phyloP scores from a whole-genome alignment of 1,140 invertebrate species.

The Halesus radiatus region DNA sequence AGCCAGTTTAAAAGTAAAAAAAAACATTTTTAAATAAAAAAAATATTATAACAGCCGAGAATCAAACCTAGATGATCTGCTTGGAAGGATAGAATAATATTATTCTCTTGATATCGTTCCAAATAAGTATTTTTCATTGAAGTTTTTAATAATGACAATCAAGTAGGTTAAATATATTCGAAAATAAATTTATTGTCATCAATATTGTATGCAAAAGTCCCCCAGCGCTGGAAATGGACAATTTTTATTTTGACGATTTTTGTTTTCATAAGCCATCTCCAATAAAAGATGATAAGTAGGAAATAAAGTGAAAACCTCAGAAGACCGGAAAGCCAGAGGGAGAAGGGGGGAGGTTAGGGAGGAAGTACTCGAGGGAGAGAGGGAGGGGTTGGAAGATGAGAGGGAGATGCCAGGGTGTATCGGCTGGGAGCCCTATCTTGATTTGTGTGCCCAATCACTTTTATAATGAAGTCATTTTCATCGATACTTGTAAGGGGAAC shows the following conservation, averaged over 20 bases:
- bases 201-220: too few species aligned
- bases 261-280: neutral
- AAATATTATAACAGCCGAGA: too few species aligned
- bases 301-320: neutral
- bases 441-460: slow-evolving; percentile 33
- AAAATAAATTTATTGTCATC: too few species aligned
- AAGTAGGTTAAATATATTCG: too few species aligned
- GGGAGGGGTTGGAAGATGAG: neutral
- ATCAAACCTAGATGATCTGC: too few species aligned
- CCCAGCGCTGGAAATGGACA: too few species aligned
- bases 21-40: too few species aligned
- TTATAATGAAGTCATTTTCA: slow-evolving; percentile 37
- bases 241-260: neutral
- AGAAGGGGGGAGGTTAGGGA: neutral
- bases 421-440: neutral
- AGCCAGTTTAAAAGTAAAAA: too few species aligned
- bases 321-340: neutral
- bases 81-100: too few species aligned
- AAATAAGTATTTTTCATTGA: too few species aligned
- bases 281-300: neutral
- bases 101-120: too few species aligned
- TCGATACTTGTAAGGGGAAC: slow-evolving; percentile 11
- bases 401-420: neutral
- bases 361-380: neutral
- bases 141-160: too few species aligned